phyloP scores from a whole-genome alignment of 2,888 invertebrate genomes.

The Campaea margaritaria region DNA sequence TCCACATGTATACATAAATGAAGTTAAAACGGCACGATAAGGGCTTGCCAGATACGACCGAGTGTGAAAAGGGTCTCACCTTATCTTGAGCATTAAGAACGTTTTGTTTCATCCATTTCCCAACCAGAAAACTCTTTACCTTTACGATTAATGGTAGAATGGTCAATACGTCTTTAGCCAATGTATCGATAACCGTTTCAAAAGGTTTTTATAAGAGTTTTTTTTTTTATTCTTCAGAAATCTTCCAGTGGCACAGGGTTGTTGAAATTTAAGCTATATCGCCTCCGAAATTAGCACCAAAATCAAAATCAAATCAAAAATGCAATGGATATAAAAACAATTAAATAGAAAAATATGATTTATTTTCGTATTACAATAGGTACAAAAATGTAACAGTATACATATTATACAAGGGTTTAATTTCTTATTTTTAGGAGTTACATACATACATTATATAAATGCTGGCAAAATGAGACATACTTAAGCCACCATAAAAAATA shows the following conservation, averaged over 20 bases:
- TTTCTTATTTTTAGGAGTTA: not conserved
- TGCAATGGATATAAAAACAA: not conserved
- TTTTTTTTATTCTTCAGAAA: no score
- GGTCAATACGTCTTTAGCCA: not conserved
- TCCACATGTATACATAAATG: slow-evolving; percentile 5
- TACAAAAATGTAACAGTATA: slow-evolving; percentile 21
- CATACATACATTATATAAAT: not conserved
- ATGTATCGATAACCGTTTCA: no score
- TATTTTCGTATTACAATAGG: slow-evolving; percentile 32
- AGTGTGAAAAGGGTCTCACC: slow-evolving; percentile 22
- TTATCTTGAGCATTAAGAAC: slow-evolving; percentile 5
- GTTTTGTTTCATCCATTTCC: slow-evolving; percentile 15
- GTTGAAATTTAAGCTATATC: no score
- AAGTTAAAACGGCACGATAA: slow-evolving; percentile 13
- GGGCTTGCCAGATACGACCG: slow-evolving; percentile 3
- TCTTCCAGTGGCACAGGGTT: no score
- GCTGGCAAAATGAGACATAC: not conserved
- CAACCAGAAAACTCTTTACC: not conserved
- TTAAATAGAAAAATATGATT: slow-evolving; percentile 15
- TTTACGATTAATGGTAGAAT: not conserved
- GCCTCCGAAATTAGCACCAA: no score
- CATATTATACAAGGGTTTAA: slow-evolving; percentile 1
- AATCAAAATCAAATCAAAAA: no score
- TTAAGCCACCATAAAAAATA: not conserved
- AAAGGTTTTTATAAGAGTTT: no score